Evolutionary conservation across 2,113 vertebrate genomes (phyloP).

Genomic region (Centropus unirufus): DNA sequence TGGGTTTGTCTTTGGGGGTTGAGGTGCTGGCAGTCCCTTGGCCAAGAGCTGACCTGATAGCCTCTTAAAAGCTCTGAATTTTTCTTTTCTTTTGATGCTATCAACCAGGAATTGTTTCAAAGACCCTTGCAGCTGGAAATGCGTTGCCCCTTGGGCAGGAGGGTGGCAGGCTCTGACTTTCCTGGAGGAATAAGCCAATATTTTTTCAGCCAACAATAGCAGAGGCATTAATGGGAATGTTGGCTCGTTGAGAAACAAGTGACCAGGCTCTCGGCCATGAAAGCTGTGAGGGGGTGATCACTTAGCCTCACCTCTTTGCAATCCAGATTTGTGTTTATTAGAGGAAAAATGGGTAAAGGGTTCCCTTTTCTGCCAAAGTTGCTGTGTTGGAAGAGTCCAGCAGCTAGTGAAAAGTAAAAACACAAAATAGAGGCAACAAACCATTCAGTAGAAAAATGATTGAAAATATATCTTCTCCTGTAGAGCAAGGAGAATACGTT

Average conservation of each 20-base stretch:
- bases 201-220: not conserved
- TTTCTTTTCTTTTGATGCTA: not conserved
- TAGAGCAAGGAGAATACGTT: constrained; percentile 52
- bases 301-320: not conserved
- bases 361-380: not conserved
- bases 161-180: not conserved
- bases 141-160: not conserved
- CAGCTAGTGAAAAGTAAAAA: constrained; percentile 54
- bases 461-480: constrained; percentile 37
- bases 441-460: constrained; percentile 59
- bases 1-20: not conserved
- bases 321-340: not conserved
- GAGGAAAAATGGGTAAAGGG: not conserved
- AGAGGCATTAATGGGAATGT: not conserved
- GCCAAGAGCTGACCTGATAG: not conserved
- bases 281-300: not conserved
- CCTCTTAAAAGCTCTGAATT: not conserved
- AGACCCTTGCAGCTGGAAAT: not conserved
- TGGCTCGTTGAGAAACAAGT: not conserved
- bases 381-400: not conserved
- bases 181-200: not conserved
- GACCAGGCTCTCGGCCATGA: not conserved
- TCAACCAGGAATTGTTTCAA: not conserved
- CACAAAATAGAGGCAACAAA: constrained; percentile 47
- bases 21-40: not conserved